These are phyloP conservation scores for Crotalus horridus DNA, from an alignment of 2,113 vertebrate species.

Conservation along the genomic window DNA sequence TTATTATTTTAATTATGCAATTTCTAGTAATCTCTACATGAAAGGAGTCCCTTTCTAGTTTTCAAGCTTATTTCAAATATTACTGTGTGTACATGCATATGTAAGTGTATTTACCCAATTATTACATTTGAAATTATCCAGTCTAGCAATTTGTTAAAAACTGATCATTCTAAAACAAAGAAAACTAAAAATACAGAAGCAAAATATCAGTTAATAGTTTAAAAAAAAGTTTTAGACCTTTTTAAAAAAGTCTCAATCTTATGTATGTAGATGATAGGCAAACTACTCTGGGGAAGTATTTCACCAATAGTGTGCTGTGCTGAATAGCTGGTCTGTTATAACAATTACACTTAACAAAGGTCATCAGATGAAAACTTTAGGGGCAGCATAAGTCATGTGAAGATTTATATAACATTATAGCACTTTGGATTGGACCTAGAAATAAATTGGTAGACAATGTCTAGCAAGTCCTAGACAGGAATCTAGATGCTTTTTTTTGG, in stretches of 20 bases:
- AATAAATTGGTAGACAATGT: background rate
- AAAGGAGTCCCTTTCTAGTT: conserved; percentile 3
- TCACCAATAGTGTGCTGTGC: background rate
- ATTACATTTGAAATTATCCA: background rate
- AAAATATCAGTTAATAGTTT: background rate
- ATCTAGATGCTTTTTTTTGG: background rate
- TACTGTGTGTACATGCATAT: background rate
- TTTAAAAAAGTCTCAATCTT: background rate
- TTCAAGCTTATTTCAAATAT: background rate
- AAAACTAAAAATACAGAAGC: background rate
- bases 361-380: background rate
- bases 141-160: background rate
- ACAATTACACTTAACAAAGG: background rate
- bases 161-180: background rate
- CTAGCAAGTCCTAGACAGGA: background rate
- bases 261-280: background rate
- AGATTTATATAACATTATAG: background rate
- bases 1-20: accelerated
- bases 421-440: background rate
- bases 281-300: background rate
- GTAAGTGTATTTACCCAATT: background rate
- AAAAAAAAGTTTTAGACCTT: background rate
- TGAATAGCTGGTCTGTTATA: background rate
- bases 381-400: background rate
- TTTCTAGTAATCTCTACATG: background rate